Base-by-base conservation (phyloP, 2,113 vertebrate genomes). In the Tragulus kanchil region DNA sequence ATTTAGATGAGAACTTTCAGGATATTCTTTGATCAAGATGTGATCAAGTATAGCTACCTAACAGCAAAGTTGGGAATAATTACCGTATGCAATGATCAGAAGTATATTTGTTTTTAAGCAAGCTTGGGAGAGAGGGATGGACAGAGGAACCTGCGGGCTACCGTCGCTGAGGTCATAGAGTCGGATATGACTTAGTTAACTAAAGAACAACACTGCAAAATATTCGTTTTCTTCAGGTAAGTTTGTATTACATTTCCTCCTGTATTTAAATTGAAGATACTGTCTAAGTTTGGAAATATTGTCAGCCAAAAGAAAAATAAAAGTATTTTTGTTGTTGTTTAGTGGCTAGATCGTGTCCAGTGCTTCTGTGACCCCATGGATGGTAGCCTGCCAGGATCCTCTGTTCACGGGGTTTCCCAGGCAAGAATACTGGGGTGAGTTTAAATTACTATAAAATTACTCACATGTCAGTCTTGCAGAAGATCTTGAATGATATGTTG, bases 191-290 rank as follows among this genome's bases (percentile, higher is more conserved):
- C 19, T 73, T 25, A 45, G 42, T 11, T 1, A 0, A 73, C 21
- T 73, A 42, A 73, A 45, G 36, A 45, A 25, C 21, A 73, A 42
- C 69, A 45, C 36, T 36, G 3, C 67, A 71, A 12, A 73, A 45
- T 19, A 25, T 84, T 89, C 67, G n/a, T 87, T 93, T 97, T 73
- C 54, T 42, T 6, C 88, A 71, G 28, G 56, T 89, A 56, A 91
- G 78, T 56, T 56, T 71, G n/a, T 50, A 23, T 86, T 62, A 64
- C 25, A n/a, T 88, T 95, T 61, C 16, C 50, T 2, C 1, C 58
- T 78, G 3, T 65, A 25, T 93, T 82, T 92, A 90, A 69, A 61
- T 69, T 93, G 31, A 89, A 92, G 94, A 28, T 71, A n/a, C 1
- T 17, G 3, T 65, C 56, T 90, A 13, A 85, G 69, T 36, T 87